Evolutionary conservation across 2,797 vertebrate species (phyloP).

Genomic region (Oceanodroma leucorhoa): DNA sequence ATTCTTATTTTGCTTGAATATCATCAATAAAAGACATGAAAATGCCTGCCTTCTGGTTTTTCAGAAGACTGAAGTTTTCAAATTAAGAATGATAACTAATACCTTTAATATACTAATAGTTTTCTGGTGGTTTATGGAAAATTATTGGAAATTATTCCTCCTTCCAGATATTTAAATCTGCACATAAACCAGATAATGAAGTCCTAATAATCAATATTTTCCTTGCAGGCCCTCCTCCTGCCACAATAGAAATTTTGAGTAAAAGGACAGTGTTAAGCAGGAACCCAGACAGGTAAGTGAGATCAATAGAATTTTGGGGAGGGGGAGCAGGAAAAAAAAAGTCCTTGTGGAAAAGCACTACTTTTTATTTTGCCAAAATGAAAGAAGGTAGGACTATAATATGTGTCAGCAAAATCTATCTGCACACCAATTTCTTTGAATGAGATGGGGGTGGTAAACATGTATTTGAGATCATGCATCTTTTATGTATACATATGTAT

Average conservation of each 20-base stretch:
- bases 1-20: background rate
- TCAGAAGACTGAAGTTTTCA: background rate
- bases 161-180: background rate
- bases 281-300: background rate
- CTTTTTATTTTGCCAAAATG: background rate
- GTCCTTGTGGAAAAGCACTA: background rate
- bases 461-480: background rate
- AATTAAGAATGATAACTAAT: background rate
- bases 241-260: background rate
- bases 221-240: background rate
- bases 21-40: background rate
- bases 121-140: background rate
- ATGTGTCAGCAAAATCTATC: background rate
- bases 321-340: background rate
- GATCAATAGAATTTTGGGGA: background rate
- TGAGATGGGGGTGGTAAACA: background rate
- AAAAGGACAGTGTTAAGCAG: background rate
- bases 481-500: background rate
- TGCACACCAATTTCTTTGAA: background rate
- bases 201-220: background rate
- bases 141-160: background rate
- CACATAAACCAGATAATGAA: background rate
- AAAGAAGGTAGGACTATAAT: background rate
- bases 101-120: fast-evolving
- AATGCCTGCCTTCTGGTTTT: background rate